Base-by-base conservation (phyloP, 2,888 invertebrate species). In the Yponomeuta plumbellus region DNA sequence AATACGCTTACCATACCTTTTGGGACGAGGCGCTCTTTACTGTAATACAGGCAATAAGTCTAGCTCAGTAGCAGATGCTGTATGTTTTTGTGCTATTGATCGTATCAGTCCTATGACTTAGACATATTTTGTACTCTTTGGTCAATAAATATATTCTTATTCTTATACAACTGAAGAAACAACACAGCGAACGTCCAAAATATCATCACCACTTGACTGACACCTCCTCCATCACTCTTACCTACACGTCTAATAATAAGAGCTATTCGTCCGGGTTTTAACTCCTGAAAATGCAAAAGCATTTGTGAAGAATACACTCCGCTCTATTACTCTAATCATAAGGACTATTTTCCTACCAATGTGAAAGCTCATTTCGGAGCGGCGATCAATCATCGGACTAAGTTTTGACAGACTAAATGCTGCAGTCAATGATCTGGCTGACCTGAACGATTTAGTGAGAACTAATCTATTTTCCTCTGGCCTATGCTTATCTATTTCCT, bases 351-450 rank as follows among this genome's bases (percentile, higher is more conserved):
- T 52, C 17, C 44, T 4, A 17, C 17, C 1, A 52, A 52, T 3
- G 44, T 52, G 13, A 52, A 52, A 52, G 44, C 17, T 52, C 17
- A 52, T 52, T 52, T 52, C 44, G 13, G 44, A 17, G 13, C 44
- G 2, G 17, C 44, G 44, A 52, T 52, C 44, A 52, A 52, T 52
- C 44, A 52, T 13, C 44, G 44, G 17, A 52, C 17, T 52, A 3
- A 52, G 44, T 52, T 52, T 52, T 52, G 17, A 52, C 44, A 8
- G 44, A 11, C 44, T 52, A 52, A 52, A 52, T 4, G 44, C 44
- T 52, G 44, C 44, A 52, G 44, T 52, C 44, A 52, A 52, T 52
- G 44, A 52, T 52, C 17, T 52, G 44, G 44, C 44, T 52, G 44
- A 52, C 44, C 44, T 52, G 44, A 52, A 13, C 17, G 5, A 6